Percentiles rank a stretch among this genome's conserved stretches.
Evolutionary conservation across 2,113 vertebrate genomes (phyloP).

Genomic region (Egretta garzetta): DNA sequence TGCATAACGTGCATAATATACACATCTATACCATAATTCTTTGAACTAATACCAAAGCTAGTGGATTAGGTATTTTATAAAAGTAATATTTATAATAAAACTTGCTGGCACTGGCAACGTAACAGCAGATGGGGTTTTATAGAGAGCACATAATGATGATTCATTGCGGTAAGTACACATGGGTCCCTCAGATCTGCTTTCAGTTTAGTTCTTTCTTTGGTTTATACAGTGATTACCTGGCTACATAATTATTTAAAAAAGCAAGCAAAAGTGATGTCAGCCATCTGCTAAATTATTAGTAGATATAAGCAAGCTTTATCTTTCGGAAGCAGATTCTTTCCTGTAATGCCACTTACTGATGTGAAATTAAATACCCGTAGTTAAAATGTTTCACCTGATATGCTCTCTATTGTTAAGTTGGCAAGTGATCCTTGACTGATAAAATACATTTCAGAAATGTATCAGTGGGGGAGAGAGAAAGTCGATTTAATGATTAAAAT

Average conservation of each 20-base stretch:
- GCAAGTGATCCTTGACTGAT: background rate
- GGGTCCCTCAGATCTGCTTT: background rate
- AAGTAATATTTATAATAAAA: conserved; percentile 49
- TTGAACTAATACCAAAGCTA: background rate
- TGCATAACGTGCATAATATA: conserved; percentile 42
- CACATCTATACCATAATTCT: conserved; percentile 45
- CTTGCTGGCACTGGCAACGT: conserved; percentile 20
- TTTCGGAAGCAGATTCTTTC: conserved; percentile 1
- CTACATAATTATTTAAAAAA: conserved; percentile 25
- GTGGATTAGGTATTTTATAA: conserved; percentile 37
- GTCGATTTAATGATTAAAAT: background rate
- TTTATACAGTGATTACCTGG: conserved; percentile 13
- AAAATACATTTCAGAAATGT: background rate
- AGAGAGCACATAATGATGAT: conserved; percentile 26
- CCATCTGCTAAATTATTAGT: conserved; percentile 8
- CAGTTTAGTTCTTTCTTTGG: background rate
- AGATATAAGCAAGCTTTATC: conserved; percentile 37
- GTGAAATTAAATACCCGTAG: background rate
- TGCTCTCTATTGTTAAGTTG: background rate
- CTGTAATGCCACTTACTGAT: conserved; percentile 3
- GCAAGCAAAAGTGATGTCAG: background rate
- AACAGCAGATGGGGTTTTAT: conserved; percentile 10
- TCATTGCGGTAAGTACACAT: background rate
- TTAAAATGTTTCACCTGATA: conserved; percentile 8
- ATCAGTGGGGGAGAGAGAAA: background rate